Evolutionary conservation across 2,797 vertebrate species (phyloP).

Genomic region (Corythornis leucogaster): DNA sequence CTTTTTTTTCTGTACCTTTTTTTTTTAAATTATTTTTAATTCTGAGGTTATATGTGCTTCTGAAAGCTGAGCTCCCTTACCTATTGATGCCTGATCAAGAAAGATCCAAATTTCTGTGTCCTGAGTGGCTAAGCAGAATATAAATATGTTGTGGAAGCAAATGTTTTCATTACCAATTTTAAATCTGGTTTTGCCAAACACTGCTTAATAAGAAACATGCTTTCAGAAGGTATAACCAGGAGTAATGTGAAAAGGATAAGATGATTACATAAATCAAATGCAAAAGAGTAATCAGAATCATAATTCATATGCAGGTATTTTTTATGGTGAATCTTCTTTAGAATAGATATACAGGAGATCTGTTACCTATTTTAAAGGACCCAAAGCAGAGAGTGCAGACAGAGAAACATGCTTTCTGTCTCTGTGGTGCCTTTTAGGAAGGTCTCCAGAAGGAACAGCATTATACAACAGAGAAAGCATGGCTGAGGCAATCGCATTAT

Average conservation of each 20-base stretch:
- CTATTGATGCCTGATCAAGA: background rate
- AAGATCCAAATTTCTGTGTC: background rate
- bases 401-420: background rate
- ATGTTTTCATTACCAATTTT: constrained; percentile 52
- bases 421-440: background rate
- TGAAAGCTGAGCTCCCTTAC: background rate
- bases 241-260: background rate
- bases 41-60: background rate
- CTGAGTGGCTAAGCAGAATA: constrained; percentile 2
- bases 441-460: background rate
- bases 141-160: constrained; percentile 22
- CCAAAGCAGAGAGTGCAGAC: background rate
- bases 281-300: background rate
- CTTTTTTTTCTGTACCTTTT: background rate
- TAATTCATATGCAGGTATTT: background rate
- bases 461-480: accelerated
- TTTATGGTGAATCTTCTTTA: background rate
- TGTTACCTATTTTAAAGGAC: background rate
- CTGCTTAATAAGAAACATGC: background rate
- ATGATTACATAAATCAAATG: constrained; percentile 3
- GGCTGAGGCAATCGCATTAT: background rate
- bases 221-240: constrained; percentile 15
- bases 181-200: constrained; percentile 49
- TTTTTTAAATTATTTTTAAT: background rate
- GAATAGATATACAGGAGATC: background rate